phyloP scores from a whole-genome alignment of 1,140 invertebrate species.

The Micrasema minimum region DNA sequence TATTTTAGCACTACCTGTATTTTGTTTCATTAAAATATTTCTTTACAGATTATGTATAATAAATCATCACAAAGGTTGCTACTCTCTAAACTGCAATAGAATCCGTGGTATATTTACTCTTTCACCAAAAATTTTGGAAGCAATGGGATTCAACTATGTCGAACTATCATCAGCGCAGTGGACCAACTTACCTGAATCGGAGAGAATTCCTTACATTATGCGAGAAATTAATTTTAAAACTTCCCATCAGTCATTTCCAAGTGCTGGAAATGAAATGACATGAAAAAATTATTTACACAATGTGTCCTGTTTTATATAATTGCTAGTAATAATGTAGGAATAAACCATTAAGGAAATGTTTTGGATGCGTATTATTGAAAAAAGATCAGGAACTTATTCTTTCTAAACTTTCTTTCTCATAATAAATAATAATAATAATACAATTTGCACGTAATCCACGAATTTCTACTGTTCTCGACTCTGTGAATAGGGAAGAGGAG shows the following conservation, averaged over 20 bases:
- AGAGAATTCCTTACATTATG: slow-evolving; percentile 45
- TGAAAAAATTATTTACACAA: slow-evolving; percentile 15
- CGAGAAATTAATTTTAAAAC: slow-evolving; percentile 46
- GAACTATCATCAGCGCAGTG: slow-evolving; percentile 17
- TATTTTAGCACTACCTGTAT: too few relatives aligned
- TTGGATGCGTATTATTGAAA: too few relatives aligned
- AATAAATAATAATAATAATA: too few relatives aligned
- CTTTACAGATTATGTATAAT: slow-evolving; percentile 45
- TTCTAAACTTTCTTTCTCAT: too few relatives aligned
- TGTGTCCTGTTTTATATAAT: too few relatives aligned
- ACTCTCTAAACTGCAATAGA: slow-evolving; percentile 41
- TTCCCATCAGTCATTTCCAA: not conserved
- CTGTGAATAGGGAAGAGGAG: too few relatives aligned
- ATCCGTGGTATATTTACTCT: slow-evolving; percentile 33
- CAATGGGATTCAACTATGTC: slow-evolving; percentile 29
- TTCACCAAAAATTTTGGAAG: slow-evolving; percentile 32
- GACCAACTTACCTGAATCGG: slow-evolving; percentile 5
- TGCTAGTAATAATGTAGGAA: too few relatives aligned
- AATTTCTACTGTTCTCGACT: too few relatives aligned
- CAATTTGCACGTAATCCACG: too few relatives aligned
- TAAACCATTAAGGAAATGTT: too few relatives aligned
- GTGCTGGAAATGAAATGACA: slow-evolving; percentile 6
- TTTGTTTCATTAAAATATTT: too few relatives aligned
- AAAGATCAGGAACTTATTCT: too few relatives aligned
- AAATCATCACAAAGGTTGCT: slow-evolving; percentile 38